Evolutionary conservation across 2,797 vertebrate species (phyloP).

Genomic region (Macrochelys suwanniensis): DNA sequence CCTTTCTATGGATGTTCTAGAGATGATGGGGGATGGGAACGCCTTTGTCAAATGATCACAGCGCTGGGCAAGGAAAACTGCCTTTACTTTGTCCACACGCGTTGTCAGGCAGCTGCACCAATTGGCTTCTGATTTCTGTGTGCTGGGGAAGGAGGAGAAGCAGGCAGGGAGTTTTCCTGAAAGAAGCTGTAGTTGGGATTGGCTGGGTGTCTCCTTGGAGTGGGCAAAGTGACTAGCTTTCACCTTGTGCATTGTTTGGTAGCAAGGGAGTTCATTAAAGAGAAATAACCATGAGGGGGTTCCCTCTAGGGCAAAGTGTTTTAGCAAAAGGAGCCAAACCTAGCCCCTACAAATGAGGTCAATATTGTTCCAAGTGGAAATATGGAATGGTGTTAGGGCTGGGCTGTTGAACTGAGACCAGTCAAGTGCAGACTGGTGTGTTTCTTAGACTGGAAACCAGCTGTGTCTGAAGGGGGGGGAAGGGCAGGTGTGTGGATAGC

Average conservation of each 20-base stretch:
- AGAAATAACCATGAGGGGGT: not conserved
- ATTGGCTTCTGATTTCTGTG: not conserved
- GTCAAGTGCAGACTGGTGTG: rapidly evolving
- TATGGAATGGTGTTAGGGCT: not conserved
- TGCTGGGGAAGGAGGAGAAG: not conserved
- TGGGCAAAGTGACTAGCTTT: not conserved
- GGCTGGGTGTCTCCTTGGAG: conserved; percentile 10
- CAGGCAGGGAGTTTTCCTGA: conserved; percentile 24
- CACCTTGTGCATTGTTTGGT: not conserved
- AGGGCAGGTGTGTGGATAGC: not conserved
- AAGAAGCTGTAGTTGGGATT: conserved; percentile 28
- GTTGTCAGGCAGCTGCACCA: not conserved
- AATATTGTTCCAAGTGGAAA: rapidly evolving
- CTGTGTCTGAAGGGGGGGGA: not conserved
- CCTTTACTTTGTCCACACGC: not conserved
- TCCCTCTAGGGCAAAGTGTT: not conserved
- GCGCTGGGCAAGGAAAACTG: not conserved
- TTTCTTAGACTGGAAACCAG: rapidly evolving
- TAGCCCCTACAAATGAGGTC: not conserved
- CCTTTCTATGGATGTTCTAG: not conserved
- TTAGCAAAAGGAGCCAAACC: not conserved
- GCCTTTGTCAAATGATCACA: rapidly evolving
- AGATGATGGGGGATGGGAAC: rapidly evolving
- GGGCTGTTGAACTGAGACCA: not conserved
- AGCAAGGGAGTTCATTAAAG: conserved; percentile 56